Conservation (phyloP, 1,140 invertebrate species). For the Ceratoteleas bidentatus region DNA sequence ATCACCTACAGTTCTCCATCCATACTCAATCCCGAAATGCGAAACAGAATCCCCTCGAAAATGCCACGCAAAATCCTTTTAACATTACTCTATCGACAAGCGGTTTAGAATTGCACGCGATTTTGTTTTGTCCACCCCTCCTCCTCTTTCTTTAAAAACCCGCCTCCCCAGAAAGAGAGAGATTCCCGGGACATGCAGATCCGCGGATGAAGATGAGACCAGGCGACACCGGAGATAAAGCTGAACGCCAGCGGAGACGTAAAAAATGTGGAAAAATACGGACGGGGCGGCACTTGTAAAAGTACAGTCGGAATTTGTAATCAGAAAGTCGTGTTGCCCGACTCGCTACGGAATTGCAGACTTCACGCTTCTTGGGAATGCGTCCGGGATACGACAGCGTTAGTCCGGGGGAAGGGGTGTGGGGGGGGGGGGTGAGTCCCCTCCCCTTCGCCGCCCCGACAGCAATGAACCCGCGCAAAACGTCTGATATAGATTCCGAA, state of each 20-base stretch:
- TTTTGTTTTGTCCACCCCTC: no score
- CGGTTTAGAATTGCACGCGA: no score
- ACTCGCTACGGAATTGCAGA: slow-evolving; percentile 49
- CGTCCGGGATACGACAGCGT: slow-evolving; percentile 35
- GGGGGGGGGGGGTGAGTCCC: slow-evolving; percentile 15
- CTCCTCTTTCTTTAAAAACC: no score
- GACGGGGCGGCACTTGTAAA: slow-evolving; percentile 25
- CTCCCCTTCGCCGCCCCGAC: slow-evolving; percentile 8
- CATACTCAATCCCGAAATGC: no score
- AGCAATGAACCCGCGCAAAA: slow-evolving; percentile 46
- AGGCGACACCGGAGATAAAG: not conserved
- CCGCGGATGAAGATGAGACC: no score
- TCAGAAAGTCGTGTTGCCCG: slow-evolving; percentile 51
- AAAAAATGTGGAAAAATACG: not conserved
- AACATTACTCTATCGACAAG: no score
- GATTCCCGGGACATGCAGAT: no score
- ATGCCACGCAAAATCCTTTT: no score
- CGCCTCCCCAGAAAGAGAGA: no score
- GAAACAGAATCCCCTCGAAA: no score
- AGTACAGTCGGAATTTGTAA: slow-evolving; percentile 56
- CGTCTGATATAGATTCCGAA: slow-evolving; percentile 52
- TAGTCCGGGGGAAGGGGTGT: no score
- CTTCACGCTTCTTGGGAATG: slow-evolving; percentile 56
- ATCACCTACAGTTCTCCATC: no score
- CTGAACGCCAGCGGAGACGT: not conserved